These are phyloP conservation scores for Morone chrysops DNA, from an alignment of 2,113 vertebrate genomes.

Conservation along the genomic window DNA sequence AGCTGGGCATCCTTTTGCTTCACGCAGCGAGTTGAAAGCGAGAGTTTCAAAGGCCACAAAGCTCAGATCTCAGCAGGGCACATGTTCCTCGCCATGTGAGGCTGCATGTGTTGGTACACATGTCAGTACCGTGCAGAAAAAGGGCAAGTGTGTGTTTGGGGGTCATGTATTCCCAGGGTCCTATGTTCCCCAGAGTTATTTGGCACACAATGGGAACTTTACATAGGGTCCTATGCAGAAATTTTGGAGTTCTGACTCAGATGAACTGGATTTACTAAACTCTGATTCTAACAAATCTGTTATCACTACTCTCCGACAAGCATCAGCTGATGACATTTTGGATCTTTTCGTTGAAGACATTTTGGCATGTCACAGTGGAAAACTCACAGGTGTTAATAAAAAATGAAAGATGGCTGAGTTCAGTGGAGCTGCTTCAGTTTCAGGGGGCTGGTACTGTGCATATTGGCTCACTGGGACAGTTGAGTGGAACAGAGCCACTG, in stretches of 20 bases:
- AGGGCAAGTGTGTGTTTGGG: not conserved
- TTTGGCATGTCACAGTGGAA: too few species aligned
- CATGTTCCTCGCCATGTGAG: constrained; percentile 67
- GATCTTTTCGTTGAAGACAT: too few species aligned
- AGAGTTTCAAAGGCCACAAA: constrained; percentile 66
- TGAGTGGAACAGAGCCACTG: not conserved
- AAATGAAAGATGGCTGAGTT: too few species aligned
- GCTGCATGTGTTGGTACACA: constrained; percentile 64
- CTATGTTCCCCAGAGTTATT: too few species aligned
- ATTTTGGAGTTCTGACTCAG: not conserved
- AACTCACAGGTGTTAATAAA: not conserved
- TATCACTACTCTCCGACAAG: not conserved
- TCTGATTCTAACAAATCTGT: not conserved
- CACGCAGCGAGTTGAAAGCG: constrained; percentile 37
- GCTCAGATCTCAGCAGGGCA: constrained; percentile 66
- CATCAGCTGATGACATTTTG: too few species aligned
- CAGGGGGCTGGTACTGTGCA: not conserved
- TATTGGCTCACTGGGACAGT: not conserved
- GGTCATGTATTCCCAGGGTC: too few species aligned
- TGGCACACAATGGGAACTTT: too few species aligned
- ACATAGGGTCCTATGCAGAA: too few species aligned
- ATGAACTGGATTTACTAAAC: not conserved
- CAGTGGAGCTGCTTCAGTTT: too few species aligned
- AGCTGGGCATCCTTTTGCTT: constrained; percentile 45
- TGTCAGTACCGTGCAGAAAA: constrained; percentile 43